Base-by-base conservation (phyloP, 2,888 invertebrate species). In the Danaus chrysippus region DNA sequence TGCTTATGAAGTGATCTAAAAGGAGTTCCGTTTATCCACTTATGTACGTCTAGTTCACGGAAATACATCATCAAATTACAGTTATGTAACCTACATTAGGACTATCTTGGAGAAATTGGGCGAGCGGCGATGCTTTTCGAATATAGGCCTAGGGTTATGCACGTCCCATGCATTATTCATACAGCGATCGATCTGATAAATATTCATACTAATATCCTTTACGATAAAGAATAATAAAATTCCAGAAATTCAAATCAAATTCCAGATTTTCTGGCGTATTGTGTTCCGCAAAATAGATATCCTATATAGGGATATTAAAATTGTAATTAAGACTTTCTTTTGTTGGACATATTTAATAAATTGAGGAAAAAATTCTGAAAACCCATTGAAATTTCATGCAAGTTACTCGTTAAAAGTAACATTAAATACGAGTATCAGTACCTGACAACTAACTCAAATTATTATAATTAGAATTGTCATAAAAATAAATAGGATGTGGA, bases 71-170 rank as follows among this genome's bases (percentile, higher is more conserved):
- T 64, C 64, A 61, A 63, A 56, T 61, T 55, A 64, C 66, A 59
- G 68, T 68, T 66, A 66, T 58, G 58, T 54, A 58, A 12, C 59
- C 66, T 58, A 68, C 62, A 60, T 61, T 62, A 68, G 61, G 65
- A 56, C 44, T 59, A 23, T 67, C 65, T 67, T 70, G 68, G 63
- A 63, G 63, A 69, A 70, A 67, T 69, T 67, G 67, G 64, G 52
- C 70, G 58, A 68, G 69, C 72, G 62, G 68, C 71, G 74, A 73
- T 71, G 76, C 75, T 61, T 54, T 55, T 58, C 42, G 58, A 58
- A 62, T 63, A 64, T 60, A 64, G 58, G 60, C 62, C 62, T 64
- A 62, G 60, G 49, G 61, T 59, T 46, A 53, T 64, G 58, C 59
- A 67, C 13, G 49, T 56, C 49, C 43, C 23, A 57, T 68, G 64